Conservation (phyloP, 2,113 vertebrate genomes). For the Archilochus colubris region DNA sequence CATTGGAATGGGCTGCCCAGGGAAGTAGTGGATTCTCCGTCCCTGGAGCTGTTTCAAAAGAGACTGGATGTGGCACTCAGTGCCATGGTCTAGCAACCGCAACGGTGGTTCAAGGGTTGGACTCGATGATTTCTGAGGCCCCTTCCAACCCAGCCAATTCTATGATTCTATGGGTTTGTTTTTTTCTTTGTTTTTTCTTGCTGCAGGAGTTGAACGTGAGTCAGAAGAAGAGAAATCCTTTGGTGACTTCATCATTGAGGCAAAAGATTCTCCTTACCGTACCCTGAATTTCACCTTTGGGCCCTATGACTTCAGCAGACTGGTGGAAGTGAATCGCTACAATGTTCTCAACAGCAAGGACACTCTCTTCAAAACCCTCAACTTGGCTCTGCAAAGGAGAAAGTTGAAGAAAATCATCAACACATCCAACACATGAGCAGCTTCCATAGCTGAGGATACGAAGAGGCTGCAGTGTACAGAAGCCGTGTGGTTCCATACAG, state of each 20-base stretch:
- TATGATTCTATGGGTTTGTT: too few relatives aligned
- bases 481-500: neutral
- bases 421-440: neutral
- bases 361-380: conserved; percentile 38
- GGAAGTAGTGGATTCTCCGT: too few relatives aligned
- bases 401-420: conserved; percentile 30
- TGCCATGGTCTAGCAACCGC: too few relatives aligned
- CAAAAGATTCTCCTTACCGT: conserved; percentile 76
- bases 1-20: too few relatives aligned
- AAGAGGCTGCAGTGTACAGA: neutral
- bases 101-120: too few relatives aligned
- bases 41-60: too few relatives aligned
- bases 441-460: neutral
- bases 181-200: neutral
- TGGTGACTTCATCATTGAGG: conserved; percentile 69
- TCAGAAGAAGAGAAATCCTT: conserved; percentile 75
- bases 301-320: conserved; percentile 61
- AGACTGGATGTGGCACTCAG: too few relatives aligned
- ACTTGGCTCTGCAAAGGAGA: conserved; percentile 64
- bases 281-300: conserved; percentile 78
- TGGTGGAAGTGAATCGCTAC: conserved; percentile 77
- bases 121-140: too few relatives aligned
- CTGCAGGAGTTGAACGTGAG: conserved; percentile 69
- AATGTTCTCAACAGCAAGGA: conserved; percentile 77
- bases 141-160: too few relatives aligned